Evolutionary conservation across 2,888 invertebrate genomes (phyloP), one percentile per base, ranked within the genome.

Genomic region (Cryptus viduatorius): DNA sequence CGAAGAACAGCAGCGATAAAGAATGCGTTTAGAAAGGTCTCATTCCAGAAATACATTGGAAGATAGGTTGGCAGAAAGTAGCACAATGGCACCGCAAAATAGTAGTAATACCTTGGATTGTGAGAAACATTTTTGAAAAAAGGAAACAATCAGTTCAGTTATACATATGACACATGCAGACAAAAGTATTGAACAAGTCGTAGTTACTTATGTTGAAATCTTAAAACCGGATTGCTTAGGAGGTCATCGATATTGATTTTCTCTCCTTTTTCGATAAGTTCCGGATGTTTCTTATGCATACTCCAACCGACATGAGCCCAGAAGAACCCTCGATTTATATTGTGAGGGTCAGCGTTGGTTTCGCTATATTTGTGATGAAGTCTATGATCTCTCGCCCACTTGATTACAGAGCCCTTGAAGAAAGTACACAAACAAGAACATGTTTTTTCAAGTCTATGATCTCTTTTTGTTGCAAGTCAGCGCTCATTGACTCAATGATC

Each of bases 221-320:
- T 96, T 29, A 97, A 95, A 37, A 7, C 37, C 8, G 5, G 37
- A 37, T 5, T 37, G 8, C 8, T 37, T 0, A 37, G 37, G 5
- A 98, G 92, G 90, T 98, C 94, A 90, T 98, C 97, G 46, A 98
- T 95, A 37, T 94, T 94, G 80, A 37, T 37, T 37, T 1, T 7
- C 8, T 94, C 94, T 80, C 96, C 97, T 87, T 96, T 96, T 82
- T 95, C 94, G 42, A 95, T 95, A 48, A 97, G 96, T 85, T 96
- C 95, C 0, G 97, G 97, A 91, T 98, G 98, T 92, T 98, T 98
- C 87, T 95, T 95, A 83, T 94, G 94, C 95, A 98, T 95, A 24
- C 98, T 94, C 98, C 98, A 98, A 5, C 98, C 98, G 73, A 98
- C 95, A 92, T 98, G 98, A 1, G 96, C 95, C 94, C 98, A 98